Conservation (phyloP, 2,888 invertebrate genomes). For the Protula sp. region DNA sequence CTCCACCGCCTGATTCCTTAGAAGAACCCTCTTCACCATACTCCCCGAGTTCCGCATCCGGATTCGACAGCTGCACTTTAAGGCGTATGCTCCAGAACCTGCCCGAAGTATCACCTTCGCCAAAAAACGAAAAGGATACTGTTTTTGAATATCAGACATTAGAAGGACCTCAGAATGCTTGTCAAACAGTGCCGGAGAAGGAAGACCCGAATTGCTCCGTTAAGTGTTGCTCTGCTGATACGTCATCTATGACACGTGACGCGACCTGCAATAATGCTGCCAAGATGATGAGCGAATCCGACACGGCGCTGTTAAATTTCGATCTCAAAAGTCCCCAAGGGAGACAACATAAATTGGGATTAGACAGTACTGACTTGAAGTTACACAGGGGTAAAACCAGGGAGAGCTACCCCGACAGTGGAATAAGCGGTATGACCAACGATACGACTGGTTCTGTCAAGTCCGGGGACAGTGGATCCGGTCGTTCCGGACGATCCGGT, state of each 20-base stretch:
- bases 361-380: not conserved
- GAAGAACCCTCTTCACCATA: not conserved
- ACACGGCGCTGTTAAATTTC: not conserved
- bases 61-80: constrained; percentile 75
- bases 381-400: not conserved
- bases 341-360: not conserved
- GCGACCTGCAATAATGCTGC: not conserved
- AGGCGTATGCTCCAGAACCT: constrained; percentile 92
- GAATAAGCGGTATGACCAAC: constrained; percentile 38
- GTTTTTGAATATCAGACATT: not conserved
- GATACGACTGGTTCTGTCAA: constrained; percentile 13
- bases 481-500: constrained; percentile 6
- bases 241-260: too few species aligned
- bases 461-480: constrained; percentile 18
- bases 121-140: not conserved
- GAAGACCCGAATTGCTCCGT: not conserved
- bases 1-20: constrained; percentile 38
- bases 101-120: constrained; percentile 56
- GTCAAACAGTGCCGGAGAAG: not conserved
- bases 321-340: not conserved
- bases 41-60: constrained; percentile 15
- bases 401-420: constrained; percentile 46
- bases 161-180: not conserved
- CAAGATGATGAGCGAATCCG: not conserved
- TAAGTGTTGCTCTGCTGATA: too few species aligned